phyloP scores from a whole-genome alignment of 64 coral and sea anemone species.

The Porites australiensis region DNA sequence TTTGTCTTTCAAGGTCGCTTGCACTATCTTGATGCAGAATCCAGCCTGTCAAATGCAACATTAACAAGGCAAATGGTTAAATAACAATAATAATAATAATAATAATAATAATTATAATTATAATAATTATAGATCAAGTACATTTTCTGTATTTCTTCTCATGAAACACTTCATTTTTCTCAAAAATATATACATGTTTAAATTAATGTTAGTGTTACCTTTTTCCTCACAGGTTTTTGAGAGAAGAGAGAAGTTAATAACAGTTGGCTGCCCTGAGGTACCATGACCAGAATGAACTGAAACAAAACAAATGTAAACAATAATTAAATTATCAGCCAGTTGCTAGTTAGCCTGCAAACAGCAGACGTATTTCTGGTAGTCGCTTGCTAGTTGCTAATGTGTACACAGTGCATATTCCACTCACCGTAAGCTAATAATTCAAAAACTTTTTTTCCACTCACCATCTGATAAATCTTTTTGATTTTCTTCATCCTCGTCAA shows the following conservation, averaged over 20 bases:
- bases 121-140: no score
- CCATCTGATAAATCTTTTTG: constrained; percentile 24
- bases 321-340: not conserved
- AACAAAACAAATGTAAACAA: constrained; percentile 24
- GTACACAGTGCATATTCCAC: no score
- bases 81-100: no score
- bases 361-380: no score
- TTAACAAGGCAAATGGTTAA: not conserved
- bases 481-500: constrained; percentile 25
- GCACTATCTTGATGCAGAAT: constrained; percentile 74
- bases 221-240: constrained; percentile 83
- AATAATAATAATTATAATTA: no score
- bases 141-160: no score
- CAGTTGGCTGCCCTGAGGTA: constrained; percentile 41
- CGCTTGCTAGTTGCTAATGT: no score
- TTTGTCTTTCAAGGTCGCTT: constrained; percentile 85
- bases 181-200: no score
- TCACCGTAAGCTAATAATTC: no score
- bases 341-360: not conserved
- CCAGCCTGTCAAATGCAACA: constrained; percentile 62
- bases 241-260: constrained; percentile 87
- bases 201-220: constrained; percentile 38
- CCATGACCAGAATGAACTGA: constrained; percentile 31
- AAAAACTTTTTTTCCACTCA: not conserved
- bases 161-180: not conserved